Evolutionary conservation across 1,140 invertebrate species (phyloP).

Genomic region (Papilio polytes): DNA sequence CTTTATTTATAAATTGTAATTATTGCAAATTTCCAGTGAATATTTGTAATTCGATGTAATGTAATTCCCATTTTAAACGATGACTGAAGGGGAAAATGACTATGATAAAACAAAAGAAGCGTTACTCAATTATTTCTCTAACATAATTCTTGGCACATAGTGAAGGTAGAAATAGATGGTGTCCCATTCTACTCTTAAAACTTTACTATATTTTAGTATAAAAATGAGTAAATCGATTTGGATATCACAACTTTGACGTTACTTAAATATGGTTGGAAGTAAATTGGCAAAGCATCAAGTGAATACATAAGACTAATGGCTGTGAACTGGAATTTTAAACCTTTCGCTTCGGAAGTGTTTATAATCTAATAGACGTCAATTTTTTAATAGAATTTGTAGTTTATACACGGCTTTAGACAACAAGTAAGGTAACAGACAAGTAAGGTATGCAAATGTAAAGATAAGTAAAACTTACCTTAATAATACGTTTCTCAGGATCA

Average conservation of each 20-base stretch:
- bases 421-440: not conserved
- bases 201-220: no score
- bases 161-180: not conserved
- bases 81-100: not conserved
- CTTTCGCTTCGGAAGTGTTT: no score
- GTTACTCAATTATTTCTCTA: not conserved
- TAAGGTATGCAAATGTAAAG: not conserved
- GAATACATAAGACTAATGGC: not conserved
- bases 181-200: no score
- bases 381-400: no score
- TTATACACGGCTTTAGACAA: not conserved
- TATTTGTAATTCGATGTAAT: not conserved
- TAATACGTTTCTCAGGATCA: conserved; percentile 76
- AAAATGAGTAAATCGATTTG: no score
- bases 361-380: no score
- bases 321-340: no score
- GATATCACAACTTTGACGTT: not conserved
- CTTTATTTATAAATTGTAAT: no score
- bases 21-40: not conserved
- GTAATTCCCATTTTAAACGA: not conserved
- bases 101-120: not conserved
- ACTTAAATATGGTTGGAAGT: not conserved
- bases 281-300: not conserved
- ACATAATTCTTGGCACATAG: not conserved
- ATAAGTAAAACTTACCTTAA: conserved; percentile 61